A percentile compares a stretch with the other conserved stretches of the same genome.
phyloP scores from a whole-genome alignment of 2,113 vertebrate species.

The Hippocampus zosterae region DNA sequence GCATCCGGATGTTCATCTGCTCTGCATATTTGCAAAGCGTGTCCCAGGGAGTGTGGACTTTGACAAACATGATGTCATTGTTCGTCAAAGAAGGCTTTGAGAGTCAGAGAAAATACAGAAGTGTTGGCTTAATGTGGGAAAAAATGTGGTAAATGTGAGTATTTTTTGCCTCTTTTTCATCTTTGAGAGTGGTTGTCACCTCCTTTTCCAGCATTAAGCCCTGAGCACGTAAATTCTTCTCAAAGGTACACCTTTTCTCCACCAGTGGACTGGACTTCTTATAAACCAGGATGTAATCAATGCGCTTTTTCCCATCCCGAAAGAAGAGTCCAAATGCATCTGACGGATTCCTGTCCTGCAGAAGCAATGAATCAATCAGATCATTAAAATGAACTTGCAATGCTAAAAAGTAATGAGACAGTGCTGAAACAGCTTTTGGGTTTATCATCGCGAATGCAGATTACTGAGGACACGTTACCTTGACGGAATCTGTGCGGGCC shows the following conservation, averaged over 20 bases:
- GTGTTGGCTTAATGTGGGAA: background rate
- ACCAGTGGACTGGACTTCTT: constrained; percentile 92
- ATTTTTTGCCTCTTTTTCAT: background rate
- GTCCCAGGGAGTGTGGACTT: constrained; percentile 95
- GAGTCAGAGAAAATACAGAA: constrained; percentile 7
- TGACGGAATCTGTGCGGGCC: constrained; percentile 75
- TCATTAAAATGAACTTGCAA: background rate
- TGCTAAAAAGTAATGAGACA: background rate
- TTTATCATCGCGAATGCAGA: background rate
- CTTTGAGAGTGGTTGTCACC: constrained; percentile 60
- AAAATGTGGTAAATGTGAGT: background rate
- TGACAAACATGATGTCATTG: constrained; percentile 96
- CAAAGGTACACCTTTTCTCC: constrained; percentile 95
- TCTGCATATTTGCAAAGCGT: constrained; percentile 96
- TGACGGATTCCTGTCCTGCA: constrained; percentile 71
- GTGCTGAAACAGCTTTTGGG: background rate
- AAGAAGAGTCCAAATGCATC: constrained; percentile 84
- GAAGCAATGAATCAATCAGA: background rate
- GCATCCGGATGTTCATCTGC: constrained; percentile 97
- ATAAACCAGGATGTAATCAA: constrained; percentile 98
- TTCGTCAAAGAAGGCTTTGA: constrained; percentile 88
- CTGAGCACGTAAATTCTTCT: constrained; percentile 94
- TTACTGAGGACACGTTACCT: constrained; percentile 65
- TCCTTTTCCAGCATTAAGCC: constrained; percentile 96
- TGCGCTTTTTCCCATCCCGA: constrained; percentile 92